phyloP scores from a whole-genome alignment of 2,797 vertebrate species.

The Hemitrygon akajei region DNA sequence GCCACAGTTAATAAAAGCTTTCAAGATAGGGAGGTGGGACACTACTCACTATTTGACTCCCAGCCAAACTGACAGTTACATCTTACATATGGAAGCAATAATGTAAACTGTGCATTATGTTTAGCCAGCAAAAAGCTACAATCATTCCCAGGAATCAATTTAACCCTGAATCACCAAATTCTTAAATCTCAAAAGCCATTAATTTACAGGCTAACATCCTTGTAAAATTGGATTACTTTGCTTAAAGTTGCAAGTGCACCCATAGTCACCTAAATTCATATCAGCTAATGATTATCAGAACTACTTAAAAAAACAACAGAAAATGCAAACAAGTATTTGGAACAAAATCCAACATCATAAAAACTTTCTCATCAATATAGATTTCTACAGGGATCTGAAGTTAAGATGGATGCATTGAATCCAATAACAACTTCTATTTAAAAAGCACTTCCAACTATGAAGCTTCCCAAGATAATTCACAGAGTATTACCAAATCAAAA shows the following conservation, averaged over 20 bases:
- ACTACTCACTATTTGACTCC: not conserved
- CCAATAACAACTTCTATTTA: too few relatives aligned
- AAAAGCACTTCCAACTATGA: too few relatives aligned
- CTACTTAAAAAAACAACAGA: not conserved
- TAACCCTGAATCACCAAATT: not conserved
- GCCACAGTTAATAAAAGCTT: not conserved
- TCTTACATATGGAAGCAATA: slow-evolving; percentile 1
- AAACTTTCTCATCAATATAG: not conserved
- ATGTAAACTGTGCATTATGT: not conserved
- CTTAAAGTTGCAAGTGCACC: not conserved
- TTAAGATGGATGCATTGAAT: not conserved
- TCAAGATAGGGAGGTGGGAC: not conserved
- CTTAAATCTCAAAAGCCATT: not conserved
- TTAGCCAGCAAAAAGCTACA: not conserved
- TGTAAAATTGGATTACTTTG: too few relatives aligned
- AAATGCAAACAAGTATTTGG: not conserved
- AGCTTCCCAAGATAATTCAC: too few relatives aligned
- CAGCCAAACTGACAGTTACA: not conserved
- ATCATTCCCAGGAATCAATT: not conserved
- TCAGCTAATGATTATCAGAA: not conserved
- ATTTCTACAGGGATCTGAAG: not conserved
- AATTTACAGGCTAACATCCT: not conserved
- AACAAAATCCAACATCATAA: not conserved
- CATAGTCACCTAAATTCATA: not conserved
- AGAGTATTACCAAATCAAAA: too few relatives aligned